Evolutionary conservation across 2,797 vertebrate genomes (phyloP).

Genomic region (Pagetopsis macropterus): DNA sequence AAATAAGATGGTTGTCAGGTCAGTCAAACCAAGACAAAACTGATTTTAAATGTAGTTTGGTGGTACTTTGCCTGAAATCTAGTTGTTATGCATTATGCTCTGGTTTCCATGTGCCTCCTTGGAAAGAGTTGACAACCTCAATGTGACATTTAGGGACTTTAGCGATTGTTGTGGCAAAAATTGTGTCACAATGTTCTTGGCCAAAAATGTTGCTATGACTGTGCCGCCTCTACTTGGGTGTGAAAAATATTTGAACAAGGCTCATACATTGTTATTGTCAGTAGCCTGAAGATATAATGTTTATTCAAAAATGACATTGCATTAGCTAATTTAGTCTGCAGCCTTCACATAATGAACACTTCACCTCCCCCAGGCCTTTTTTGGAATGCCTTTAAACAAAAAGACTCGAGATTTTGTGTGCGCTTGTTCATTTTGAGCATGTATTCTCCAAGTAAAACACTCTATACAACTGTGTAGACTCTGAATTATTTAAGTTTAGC

Average conservation of each 20-base stretch:
- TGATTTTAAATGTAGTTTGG: not conserved
- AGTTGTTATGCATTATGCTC: not conserved
- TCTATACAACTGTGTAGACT: not conserved
- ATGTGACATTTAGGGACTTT: slow-evolving; percentile 22
- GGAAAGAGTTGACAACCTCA: slow-evolving; percentile 8
- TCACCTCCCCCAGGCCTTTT: not conserved
- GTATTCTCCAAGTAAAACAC: not conserved
- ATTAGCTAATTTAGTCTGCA: not conserved
- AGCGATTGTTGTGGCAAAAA: slow-evolving; percentile 35
- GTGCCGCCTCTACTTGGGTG: slow-evolving; percentile 14
- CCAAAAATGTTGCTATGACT: slow-evolving; percentile 36
- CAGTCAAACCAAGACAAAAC: not conserved
- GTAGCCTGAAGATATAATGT: slow-evolving; percentile 4
- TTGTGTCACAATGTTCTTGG: slow-evolving; percentile 45
- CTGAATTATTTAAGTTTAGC: no score
- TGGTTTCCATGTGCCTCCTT: not conserved
- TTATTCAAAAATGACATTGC: slow-evolving; percentile 21
- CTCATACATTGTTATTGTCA: slow-evolving; percentile 5
- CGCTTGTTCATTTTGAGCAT: not conserved
- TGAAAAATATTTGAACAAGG: slow-evolving; percentile 22
- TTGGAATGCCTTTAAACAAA: not conserved
- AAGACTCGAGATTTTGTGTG: not conserved
- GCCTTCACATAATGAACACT: slow-evolving; percentile 5
- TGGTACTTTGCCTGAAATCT: not conserved
- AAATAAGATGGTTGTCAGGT: not conserved